Evolutionary conservation across 2,113 vertebrate genomes (phyloP).

Genomic region (Notarius quadriscutis): DNA sequence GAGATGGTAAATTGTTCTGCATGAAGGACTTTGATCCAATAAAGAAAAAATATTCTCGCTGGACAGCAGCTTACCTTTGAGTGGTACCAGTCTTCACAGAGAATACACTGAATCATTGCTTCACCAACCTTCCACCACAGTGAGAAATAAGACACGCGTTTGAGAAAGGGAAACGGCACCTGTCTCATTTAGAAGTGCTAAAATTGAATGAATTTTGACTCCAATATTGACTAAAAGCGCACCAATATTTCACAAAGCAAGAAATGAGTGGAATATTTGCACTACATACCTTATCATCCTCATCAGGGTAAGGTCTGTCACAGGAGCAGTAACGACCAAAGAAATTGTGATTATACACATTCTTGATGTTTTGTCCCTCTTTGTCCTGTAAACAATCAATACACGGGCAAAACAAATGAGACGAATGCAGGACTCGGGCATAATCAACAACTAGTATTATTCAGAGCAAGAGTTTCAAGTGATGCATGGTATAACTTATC

Average conservation of each 20-base stretch:
- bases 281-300: conserved; percentile 83
- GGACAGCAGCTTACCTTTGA: conserved; percentile 77
- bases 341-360: conserved; percentile 93
- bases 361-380: conserved; percentile 78
- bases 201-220: neutral
- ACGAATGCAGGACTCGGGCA: neutral
- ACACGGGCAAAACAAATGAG: neutral
- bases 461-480: neutral
- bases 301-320: conserved; percentile 90
- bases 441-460: neutral
- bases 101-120: conserved; percentile 95
- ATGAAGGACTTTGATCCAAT: neutral
- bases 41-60: neutral
- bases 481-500: neutral
- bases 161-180: neutral
- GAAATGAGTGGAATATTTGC: neutral
- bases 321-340: conserved; percentile 90
- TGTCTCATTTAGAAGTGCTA: too few relatives aligned
- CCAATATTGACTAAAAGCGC: neutral
- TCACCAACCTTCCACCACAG: conserved; percentile 77
- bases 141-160: neutral
- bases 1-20: neutral
- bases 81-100: conserved; percentile 98
- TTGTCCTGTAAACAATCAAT: conserved; percentile 76
- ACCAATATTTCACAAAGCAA: neutral